Conservation (phyloP, 1,140 invertebrate genomes). For the Wiebesia pumilae region DNA sequence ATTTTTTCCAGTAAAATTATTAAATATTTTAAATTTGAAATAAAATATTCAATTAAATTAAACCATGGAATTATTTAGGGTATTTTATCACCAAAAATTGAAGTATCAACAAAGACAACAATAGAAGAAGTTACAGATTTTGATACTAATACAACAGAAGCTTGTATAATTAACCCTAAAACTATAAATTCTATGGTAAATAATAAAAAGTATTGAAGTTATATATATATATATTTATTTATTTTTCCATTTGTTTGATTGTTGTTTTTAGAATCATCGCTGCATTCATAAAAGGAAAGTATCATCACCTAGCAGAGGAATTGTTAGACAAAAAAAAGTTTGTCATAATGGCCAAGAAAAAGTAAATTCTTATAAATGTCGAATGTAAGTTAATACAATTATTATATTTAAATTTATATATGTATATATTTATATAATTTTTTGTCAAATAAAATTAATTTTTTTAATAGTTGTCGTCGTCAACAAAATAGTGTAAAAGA, state of each 20-base stretch:
- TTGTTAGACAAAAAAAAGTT: slow-evolving; percentile 67
- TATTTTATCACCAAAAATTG: slow-evolving; percentile 78
- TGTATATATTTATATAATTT: not conserved
- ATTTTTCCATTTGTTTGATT: slow-evolving; percentile 13
- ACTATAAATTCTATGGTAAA: slow-evolving; percentile 66
- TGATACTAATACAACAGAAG: slow-evolving; percentile 48
- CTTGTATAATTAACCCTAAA: slow-evolving; percentile 70
- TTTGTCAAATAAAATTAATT: not conserved
- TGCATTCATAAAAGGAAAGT: slow-evolving; percentile 40
- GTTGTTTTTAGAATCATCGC: slow-evolving; percentile 45
- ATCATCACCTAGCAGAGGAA: slow-evolving; percentile 55
- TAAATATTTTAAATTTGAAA: not conserved
- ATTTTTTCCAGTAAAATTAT: slow-evolving; percentile 78
- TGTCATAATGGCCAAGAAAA: slow-evolving; percentile 64
- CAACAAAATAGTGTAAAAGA: not conserved
- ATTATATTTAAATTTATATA: not conserved
- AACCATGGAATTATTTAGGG: slow-evolving; percentile 69
- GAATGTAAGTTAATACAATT: slow-evolving; percentile 56
- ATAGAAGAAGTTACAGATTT: slow-evolving; percentile 73
- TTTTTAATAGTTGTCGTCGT: slow-evolving; percentile 34
- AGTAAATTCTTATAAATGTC: slow-evolving; percentile 51
- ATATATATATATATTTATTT: too few species aligned
- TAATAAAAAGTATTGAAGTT: not conserved
- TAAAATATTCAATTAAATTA: slow-evolving; percentile 18
- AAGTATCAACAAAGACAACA: slow-evolving; percentile 76